These are phyloP conservation scores for Drosophila tripunctata DNA, from an alignment of 2,888 invertebrate species.

Conservation along the genomic window DNA sequence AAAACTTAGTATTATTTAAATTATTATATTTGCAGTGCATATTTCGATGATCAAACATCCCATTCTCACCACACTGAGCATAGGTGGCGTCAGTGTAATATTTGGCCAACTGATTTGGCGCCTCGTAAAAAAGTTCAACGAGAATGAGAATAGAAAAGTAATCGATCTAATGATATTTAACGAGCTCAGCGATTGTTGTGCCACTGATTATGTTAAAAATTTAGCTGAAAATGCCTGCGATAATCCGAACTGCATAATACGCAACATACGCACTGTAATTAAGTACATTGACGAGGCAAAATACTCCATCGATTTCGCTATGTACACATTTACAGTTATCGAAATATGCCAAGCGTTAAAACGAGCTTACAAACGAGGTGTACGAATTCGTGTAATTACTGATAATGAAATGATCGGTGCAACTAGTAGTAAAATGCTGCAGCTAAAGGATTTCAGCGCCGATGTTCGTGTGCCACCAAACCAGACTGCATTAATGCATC, in stretches of 20 bases:
- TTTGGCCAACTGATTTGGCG: conserved; percentile 33
- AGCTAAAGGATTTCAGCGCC: conserved; percentile 52
- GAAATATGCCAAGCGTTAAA: conserved; percentile 56
- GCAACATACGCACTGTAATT: conserved; percentile 59
- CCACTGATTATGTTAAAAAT: neutral
- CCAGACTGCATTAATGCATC: conserved; percentile 79
- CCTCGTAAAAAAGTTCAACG: neutral
- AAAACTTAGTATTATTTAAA: neutral
- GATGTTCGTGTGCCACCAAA: conserved; percentile 76
- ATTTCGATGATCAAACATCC: conserved; percentile 27
- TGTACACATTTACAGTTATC: conserved; percentile 77
- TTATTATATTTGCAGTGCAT: conserved; percentile 10
- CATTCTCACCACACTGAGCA: conserved; percentile 26
- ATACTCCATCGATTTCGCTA: conserved; percentile 80
- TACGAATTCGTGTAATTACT: conserved; percentile 73
- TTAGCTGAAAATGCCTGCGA: conserved; percentile 2
- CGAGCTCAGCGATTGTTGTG: conserved; percentile 44
- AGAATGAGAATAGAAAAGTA: neutral
- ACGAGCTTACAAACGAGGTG: conserved; percentile 70
- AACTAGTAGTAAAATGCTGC: conserved; percentile 58
- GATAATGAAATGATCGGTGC: conserved; percentile 77
- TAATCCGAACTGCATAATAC: conserved; percentile 55
- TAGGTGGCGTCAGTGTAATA: conserved; percentile 33
- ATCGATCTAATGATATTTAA: conserved; percentile 57
- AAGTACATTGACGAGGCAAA: conserved; percentile 68